Percentiles rank a stretch among this genome's conserved stretches.
phyloP scores from a whole-genome alignment of 2,113 vertebrate species.

The Eidolon helvum region DNA sequence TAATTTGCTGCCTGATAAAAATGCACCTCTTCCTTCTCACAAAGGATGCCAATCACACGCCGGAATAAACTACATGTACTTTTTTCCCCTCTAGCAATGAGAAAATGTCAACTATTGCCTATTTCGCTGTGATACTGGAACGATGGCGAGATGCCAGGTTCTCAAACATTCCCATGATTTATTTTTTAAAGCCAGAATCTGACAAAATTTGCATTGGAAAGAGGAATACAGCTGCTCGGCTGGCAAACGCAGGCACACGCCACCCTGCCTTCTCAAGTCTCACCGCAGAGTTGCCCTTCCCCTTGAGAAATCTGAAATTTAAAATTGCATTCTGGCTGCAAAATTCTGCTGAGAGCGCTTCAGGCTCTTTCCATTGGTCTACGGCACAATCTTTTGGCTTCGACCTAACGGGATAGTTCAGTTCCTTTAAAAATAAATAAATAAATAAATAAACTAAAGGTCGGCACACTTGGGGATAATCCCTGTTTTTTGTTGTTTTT shows the following conservation, averaged over 20 bases:
- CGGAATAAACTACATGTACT: neutral
- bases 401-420: neutral
- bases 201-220: neutral
- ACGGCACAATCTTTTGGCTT: neutral
- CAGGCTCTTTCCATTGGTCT: neutral
- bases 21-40: neutral
- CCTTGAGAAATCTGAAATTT: constrained; percentile 5
- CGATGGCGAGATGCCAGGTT: neutral
- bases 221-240: neutral
- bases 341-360: neutral
- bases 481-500: neutral
- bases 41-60: constrained; percentile 9
- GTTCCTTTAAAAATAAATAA: neutral
- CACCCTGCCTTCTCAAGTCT: neutral
- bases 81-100: neutral
- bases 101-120: neutral
- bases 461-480: neutral
- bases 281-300: neutral
- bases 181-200: constrained; percentile 20
- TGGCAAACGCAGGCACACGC: neutral
- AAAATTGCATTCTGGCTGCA: neutral
- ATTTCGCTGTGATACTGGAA: neutral
- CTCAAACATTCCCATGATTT: neutral
- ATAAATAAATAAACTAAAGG: neutral
- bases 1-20: constrained; percentile 15